These are phyloP conservation scores for Xerus inauris DNA, from an alignment of 2,113 vertebrate species.

Conservation along the genomic window DNA sequence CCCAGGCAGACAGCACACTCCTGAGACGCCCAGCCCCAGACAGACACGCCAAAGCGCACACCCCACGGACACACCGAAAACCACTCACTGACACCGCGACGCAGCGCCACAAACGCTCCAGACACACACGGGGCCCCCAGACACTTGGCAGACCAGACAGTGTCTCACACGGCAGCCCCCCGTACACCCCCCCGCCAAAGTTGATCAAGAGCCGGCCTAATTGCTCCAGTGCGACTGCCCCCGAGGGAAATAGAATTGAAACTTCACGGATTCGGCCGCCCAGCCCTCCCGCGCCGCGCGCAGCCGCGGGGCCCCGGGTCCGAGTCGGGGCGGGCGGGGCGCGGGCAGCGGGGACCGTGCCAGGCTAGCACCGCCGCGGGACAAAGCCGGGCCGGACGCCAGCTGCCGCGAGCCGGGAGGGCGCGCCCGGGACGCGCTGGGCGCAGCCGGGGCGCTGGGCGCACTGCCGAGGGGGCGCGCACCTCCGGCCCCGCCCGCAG, in stretches of 20 bases:
- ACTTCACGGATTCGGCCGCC: conserved; percentile 63
- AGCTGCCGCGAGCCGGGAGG: conserved; percentile 76
- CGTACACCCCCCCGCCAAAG: conserved; percentile 45
- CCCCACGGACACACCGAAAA: background rate
- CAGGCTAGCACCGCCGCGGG: conserved; percentile 74
- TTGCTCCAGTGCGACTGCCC: conserved; percentile 63
- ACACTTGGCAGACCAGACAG: conserved; percentile 76
- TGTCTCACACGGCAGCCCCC: conserved; percentile 57
- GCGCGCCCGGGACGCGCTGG: conserved; percentile 58
- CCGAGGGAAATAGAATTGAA: conserved; percentile 70
- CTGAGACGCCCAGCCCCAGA: background rate
- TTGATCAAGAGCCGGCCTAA: conserved; percentile 73
- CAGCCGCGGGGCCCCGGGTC: conserved; percentile 60
- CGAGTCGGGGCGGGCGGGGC: conserved; percentile 66
- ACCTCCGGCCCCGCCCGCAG: background rate
- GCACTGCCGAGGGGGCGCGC: conserved; percentile 58
- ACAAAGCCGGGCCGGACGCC: conserved; percentile 81
- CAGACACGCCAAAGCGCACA: background rate
- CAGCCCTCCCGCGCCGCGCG: background rate
- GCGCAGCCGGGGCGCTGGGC: conserved; percentile 47
- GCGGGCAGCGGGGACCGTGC: conserved; percentile 68
- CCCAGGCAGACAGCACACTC: background rate
- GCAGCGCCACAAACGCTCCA: conserved; percentile 45
- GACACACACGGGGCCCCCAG: conserved; percentile 62
- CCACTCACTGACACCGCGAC: background rate